phyloP scores from a whole-genome alignment of 1,140 invertebrate genomes.

The Daktulosphaira vitifoliae region DNA sequence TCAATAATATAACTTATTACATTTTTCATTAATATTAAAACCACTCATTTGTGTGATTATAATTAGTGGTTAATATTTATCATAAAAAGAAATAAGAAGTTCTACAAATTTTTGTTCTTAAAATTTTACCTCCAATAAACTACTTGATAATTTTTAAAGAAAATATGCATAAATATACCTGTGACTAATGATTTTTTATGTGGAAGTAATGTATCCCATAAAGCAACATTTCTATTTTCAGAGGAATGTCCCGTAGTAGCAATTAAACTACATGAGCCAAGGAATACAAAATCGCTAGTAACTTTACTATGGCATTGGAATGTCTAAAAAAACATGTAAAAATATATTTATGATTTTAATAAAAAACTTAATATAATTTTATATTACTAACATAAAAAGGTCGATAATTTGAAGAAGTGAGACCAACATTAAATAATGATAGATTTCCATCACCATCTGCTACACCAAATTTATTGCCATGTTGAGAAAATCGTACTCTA shows the following conservation, averaged over 20 bases:
- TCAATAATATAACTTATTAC: too few species aligned
- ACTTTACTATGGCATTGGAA: constrained; percentile 95
- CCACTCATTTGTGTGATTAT: too few species aligned
- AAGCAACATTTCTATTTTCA: constrained; percentile 93
- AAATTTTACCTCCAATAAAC: background rate
- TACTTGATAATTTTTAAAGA: too few species aligned
- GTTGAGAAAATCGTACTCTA: constrained; percentile 84
- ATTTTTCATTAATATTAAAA: too few species aligned
- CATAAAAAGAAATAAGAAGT: background rate
- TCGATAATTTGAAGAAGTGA: constrained; percentile 67
- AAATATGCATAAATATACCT: too few species aligned
- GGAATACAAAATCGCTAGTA: constrained; percentile 93
- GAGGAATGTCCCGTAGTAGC: constrained; percentile 95
- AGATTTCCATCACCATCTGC: constrained; percentile 85
- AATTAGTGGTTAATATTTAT: too few species aligned
- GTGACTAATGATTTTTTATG: constrained; percentile 86
- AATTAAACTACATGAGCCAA: constrained; percentile 92
- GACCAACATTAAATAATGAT: constrained; percentile 81
- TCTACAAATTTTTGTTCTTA: constrained; percentile 2
- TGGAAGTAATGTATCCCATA: constrained; percentile 97
- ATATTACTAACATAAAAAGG: constrained; percentile 85
- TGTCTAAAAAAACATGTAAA: constrained; percentile 57
- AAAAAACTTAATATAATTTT: background rate
- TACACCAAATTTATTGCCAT: constrained; percentile 97
- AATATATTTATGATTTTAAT: background rate